phyloP scores from a whole-genome alignment of 2,888 invertebrate species.

The Dryocosmus kuriphilus region DNA sequence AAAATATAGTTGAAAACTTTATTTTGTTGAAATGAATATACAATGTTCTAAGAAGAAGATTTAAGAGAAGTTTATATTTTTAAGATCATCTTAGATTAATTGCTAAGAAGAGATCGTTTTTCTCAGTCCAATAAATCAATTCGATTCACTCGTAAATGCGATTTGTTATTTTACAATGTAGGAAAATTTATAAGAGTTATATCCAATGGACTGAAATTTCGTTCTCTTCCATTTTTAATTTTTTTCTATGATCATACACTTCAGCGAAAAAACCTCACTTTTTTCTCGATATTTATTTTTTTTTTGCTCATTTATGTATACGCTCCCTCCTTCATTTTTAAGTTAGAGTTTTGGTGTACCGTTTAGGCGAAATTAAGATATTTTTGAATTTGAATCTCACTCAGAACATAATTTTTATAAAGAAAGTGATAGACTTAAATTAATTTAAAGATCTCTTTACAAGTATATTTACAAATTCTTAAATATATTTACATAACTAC shows the following conservation, averaged over 20 bases:
- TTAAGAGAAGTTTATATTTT: not conserved
- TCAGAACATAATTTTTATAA: conserved; percentile 42
- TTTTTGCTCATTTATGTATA: not conserved
- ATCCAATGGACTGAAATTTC: no score
- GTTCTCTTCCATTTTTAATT: no score
- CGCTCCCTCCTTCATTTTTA: not conserved
- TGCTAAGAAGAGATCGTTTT: no score
- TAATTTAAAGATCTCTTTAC: conserved; percentile 52
- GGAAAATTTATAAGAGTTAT: no score
- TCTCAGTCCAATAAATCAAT: no score
- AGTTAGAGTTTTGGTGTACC: not conserved
- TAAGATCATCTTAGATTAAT: conserved; percentile 9
- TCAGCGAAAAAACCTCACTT: no score
- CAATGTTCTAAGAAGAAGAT: not conserved
- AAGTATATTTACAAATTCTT: conserved; percentile 53
- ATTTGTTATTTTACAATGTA: no score
- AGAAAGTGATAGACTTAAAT: conserved; percentile 41
- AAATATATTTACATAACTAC: conserved; percentile 47
- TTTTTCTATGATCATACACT: no score
- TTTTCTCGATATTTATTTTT: not conserved
- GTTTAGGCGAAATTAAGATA: conserved; percentile 13
- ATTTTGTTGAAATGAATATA: not conserved
- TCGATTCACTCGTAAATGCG: no score
- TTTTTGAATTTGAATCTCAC: not conserved
- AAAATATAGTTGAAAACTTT: not conserved